phyloP scores from a whole-genome alignment of 2,797 vertebrate species.

The Tokudaia muenninki region DNA sequence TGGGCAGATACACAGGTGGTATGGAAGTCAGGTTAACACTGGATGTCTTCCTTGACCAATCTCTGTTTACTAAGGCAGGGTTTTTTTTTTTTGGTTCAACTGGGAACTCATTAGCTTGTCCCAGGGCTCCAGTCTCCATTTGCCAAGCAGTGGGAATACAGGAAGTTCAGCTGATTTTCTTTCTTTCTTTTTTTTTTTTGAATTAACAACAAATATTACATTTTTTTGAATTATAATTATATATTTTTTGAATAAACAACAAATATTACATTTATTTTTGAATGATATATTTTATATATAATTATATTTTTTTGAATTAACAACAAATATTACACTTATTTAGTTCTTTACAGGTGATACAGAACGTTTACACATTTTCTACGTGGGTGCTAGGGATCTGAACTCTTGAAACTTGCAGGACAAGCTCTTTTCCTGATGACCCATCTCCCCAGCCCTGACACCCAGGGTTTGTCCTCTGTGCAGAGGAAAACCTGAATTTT shows the following conservation, averaged over 20 bases:
- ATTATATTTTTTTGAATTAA: background rate
- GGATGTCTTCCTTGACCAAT: background rate
- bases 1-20: background rate
- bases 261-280: no score
- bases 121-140: background rate
- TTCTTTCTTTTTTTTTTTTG: no score
- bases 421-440: background rate
- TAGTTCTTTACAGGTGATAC: slow-evolving; percentile 65
- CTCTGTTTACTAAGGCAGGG: background rate
- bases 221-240: no score
- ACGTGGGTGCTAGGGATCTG: background rate
- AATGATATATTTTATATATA: no score
- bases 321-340: slow-evolving; percentile 65
- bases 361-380: slow-evolving; percentile 42
- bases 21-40: background rate
- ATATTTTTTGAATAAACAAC: background rate
- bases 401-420: background rate
- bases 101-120: background rate
- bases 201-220: no score
- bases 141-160: background rate
- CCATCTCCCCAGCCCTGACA: background rate
- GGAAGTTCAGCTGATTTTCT: background rate
- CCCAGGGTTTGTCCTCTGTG: background rate
- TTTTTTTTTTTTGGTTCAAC: background rate
- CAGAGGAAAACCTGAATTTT: background rate